Evolutionary conservation across 2,888 invertebrate species (phyloP).

Genomic region (Epicampocera succincta): DNA sequence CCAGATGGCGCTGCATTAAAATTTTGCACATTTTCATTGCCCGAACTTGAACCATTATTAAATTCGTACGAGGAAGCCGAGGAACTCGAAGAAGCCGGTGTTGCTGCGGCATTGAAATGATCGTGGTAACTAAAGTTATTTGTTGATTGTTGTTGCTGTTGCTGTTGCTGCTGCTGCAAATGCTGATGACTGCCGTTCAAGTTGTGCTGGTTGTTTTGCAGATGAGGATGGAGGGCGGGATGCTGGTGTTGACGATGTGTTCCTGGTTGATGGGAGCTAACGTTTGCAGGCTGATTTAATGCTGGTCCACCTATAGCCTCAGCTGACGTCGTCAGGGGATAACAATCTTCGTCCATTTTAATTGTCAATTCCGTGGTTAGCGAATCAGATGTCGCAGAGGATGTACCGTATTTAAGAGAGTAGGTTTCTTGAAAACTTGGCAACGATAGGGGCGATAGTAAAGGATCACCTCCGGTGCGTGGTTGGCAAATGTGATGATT

Average conservation of each 20-base stretch:
- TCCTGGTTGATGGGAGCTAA: conserved; percentile 67
- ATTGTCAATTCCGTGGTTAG: conserved; percentile 84
- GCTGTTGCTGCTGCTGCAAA: conserved; percentile 67
- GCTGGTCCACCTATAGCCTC: conserved; percentile 69
- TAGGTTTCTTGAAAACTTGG: conserved; percentile 95
- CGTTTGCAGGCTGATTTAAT: conserved; percentile 65
- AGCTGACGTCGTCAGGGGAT: conserved; percentile 82
- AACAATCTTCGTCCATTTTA: conserved; percentile 94
- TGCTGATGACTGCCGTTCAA: conserved; percentile 69
- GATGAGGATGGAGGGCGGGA: conserved; percentile 66
- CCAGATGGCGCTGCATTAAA: conserved; percentile 68
- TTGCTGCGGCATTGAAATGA: conserved; percentile 82
- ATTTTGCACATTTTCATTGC: conserved; percentile 70
- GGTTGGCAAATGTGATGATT: conserved; percentile 63
- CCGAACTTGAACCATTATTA: conserved; percentile 81
- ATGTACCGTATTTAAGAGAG: conserved; percentile 88
- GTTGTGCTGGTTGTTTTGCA: conserved; percentile 70
- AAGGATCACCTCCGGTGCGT: conserved; percentile 63
- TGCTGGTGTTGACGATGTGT: conserved; percentile 71
- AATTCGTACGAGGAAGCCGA: conserved; percentile 81
- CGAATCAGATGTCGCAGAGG: conserved; percentile 76
- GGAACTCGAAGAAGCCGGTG: conserved; percentile 77
- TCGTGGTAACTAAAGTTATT: conserved; percentile 77
- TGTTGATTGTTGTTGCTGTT: conserved; percentile 68
- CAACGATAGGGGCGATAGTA: conserved; percentile 81